Evolutionary conservation across 2,113 vertebrate species (phyloP).

Genomic region (Halcyon senegalensis): DNA sequence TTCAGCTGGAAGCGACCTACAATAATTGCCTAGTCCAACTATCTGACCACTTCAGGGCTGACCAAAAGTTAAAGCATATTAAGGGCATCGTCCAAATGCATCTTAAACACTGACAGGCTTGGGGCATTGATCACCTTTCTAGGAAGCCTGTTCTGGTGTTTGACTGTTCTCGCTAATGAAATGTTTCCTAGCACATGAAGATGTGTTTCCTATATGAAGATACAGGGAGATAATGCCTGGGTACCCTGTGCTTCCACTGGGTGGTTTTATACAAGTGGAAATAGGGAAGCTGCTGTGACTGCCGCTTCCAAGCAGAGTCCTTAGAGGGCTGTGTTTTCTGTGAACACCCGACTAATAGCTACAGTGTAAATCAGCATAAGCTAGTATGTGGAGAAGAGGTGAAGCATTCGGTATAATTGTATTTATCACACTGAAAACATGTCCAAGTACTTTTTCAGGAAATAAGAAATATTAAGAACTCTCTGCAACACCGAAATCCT

Average conservation of each 20-base stretch:
- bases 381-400: background rate
- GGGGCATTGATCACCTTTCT: background rate
- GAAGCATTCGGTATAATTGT: background rate
- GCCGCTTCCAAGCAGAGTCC: background rate
- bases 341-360: background rate
- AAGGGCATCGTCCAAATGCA: background rate
- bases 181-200: background rate
- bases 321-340: background rate
- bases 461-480: background rate
- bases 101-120: background rate
- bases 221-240: background rate
- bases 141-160: background rate
- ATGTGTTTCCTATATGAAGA: background rate
- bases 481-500: background rate
- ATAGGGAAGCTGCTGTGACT: background rate
- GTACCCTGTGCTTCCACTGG: background rate
- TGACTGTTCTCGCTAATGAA: background rate
- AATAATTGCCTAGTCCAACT: background rate
- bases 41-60: background rate
- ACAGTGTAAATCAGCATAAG: background rate
- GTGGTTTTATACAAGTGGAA: background rate
- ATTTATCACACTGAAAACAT: background rate
- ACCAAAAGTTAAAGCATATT: background rate
- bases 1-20: background rate
- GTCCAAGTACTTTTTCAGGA: background rate